Evolutionary conservation across 2,113 vertebrate species (phyloP).

Genomic region (Hippocampus barbouri): DNA sequence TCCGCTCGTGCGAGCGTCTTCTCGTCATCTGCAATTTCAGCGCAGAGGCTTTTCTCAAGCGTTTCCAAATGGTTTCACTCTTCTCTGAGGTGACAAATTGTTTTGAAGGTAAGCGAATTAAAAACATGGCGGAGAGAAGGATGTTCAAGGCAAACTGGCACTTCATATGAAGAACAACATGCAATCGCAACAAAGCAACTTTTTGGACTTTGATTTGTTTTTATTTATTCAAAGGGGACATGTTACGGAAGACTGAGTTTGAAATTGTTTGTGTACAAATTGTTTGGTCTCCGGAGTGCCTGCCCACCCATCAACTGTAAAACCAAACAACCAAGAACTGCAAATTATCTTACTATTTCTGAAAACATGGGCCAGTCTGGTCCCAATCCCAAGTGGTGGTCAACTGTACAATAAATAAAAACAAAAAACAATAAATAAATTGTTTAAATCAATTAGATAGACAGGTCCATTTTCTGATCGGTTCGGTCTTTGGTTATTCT

Average conservation of each 20-base stretch:
- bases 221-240: background rate
- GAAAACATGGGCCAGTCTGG: background rate
- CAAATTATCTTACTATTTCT: background rate
- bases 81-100: conserved; percentile 54
- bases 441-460: no score
- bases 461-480: no score
- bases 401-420: no score
- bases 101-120: background rate
- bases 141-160: background rate
- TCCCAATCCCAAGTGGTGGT: no score
- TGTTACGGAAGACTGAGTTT: background rate
- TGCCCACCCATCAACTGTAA: background rate
- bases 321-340: background rate
- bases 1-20: conserved; percentile 59
- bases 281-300: background rate
- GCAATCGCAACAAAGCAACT: background rate
- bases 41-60: conserved; percentile 50
- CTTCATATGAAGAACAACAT: background rate
- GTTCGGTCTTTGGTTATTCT: no score
- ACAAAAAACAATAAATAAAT: no score
- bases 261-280: background rate
- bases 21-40: conserved; percentile 61
- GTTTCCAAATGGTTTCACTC: conserved; percentile 57
- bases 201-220: background rate
- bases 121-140: background rate